Conservation (phyloP, 2,797 vertebrate genomes). For the Merluccius polli region DNA sequence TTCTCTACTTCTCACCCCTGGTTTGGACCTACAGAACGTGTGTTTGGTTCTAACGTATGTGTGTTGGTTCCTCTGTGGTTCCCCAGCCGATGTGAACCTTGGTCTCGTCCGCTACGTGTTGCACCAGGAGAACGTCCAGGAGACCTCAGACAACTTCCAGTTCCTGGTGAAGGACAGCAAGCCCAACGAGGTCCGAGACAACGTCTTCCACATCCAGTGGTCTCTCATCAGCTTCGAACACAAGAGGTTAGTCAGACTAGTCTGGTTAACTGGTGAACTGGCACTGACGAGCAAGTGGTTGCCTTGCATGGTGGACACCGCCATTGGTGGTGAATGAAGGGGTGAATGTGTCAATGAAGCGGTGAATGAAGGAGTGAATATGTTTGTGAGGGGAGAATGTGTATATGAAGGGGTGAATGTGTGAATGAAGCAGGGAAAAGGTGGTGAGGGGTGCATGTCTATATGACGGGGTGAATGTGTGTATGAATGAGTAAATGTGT, state of each 20-base stretch:
- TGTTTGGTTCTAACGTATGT: background rate
- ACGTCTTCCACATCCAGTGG: slow-evolving; percentile 94
- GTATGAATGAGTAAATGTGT: background rate
- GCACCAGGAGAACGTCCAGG: slow-evolving; percentile 74
- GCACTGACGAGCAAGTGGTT: background rate
- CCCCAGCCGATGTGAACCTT: slow-evolving; percentile 89
- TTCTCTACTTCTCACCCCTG: background rate
- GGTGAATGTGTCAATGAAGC: too few species aligned
- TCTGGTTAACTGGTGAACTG: background rate
- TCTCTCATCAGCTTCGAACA: slow-evolving; percentile 91
- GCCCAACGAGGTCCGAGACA: slow-evolving; percentile 85
- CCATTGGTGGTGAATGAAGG: background rate
- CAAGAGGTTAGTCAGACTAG: slow-evolving; percentile 71
- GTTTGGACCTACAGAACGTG: too few species aligned
- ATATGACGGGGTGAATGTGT: background rate
- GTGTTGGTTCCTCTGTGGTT: background rate
- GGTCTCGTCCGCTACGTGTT: slow-evolving; percentile 87
- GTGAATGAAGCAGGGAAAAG: too few species aligned
- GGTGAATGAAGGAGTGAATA: background rate
- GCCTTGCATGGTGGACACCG: background rate
- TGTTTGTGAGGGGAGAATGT: background rate
- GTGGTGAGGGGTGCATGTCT: too few species aligned
- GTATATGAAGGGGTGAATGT: background rate
- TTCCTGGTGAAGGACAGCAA: slow-evolving; percentile 95
- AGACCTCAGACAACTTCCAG: slow-evolving; percentile 87